These are phyloP conservation scores for Phaonia tiefii DNA, from an alignment of 2,888 invertebrate species.

Conservation along the genomic window DNA sequence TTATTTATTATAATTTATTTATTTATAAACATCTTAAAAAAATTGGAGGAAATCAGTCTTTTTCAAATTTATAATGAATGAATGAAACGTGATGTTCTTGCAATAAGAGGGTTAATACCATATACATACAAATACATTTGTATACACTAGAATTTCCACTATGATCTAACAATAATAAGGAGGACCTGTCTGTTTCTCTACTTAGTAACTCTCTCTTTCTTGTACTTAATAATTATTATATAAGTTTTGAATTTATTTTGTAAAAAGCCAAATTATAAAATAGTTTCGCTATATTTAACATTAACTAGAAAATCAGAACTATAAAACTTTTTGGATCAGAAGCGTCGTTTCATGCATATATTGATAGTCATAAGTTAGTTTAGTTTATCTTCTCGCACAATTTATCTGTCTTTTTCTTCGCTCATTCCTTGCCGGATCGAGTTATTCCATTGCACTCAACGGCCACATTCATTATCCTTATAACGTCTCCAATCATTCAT, in stretches of 20 bases:
- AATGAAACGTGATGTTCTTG: slow-evolving; percentile 41
- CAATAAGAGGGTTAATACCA: background rate
- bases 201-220: background rate
- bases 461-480: no score
- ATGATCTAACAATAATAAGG: slow-evolving; percentile 2
- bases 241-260: no score
- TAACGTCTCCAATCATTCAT: no score
- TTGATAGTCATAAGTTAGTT: background rate
- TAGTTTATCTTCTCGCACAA: no score
- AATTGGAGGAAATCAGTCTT: slow-evolving; percentile 80
- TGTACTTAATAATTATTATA: no score
- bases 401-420: no score
- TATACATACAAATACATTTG: no score
- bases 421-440: no score
- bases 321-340: slow-evolving; percentile 19
- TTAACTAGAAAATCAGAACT: background rate
- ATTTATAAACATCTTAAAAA: slow-evolving; percentile 68
- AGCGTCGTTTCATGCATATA: slow-evolving; percentile 47
- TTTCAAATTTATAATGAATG: slow-evolving; percentile 72
- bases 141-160: background rate
- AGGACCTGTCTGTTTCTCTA: background rate
- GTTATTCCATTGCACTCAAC: no score
- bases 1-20: slow-evolving; percentile 30
- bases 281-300: background rate
- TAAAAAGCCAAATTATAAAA: background rate